Evolutionary conservation across 1,140 invertebrate species (phyloP).

Genomic region (Eriocheir sinensis): DNA sequence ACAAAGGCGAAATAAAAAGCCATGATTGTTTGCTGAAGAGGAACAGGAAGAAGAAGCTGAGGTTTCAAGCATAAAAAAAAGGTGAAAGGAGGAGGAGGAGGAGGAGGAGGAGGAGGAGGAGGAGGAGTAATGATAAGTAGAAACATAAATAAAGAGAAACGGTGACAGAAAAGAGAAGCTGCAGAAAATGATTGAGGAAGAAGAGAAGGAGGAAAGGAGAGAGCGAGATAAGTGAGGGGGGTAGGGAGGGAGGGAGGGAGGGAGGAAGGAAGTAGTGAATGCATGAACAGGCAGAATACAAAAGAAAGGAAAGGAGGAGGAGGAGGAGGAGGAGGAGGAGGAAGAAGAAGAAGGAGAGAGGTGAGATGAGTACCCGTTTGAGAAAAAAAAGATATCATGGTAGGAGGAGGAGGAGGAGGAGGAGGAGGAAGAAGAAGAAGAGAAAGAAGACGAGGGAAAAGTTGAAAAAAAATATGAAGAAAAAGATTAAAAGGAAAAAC

Average conservation of each 20-base stretch:
- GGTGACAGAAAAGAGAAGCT: background rate
- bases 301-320: too few species aligned
- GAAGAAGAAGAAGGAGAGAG: too few species aligned
- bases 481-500: background rate
- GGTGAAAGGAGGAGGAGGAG: background rate
- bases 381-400: background rate
- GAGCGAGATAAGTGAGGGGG: background rate
- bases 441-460: background rate
- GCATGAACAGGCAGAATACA: too few species aligned
- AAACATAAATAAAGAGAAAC: slow-evolving; percentile 7
- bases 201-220: background rate
- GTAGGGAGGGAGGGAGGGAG: background rate
- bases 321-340: background rate
- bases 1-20: background rate
- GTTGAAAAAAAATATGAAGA: background rate
- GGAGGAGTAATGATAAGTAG: background rate
- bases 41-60: background rate
- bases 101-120: background rate
- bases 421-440: background rate
- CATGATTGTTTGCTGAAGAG: background rate
- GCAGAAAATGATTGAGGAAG: background rate
- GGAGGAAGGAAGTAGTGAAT: too few species aligned
- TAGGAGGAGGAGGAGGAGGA: background rate
- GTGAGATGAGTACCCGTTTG: too few species aligned
- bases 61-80: background rate